Percentiles rank a stretch among this genome's conserved stretches.
Evolutionary conservation across 2,113 vertebrate genomes (phyloP).

Genomic region (Nansenia antarctica): DNA sequence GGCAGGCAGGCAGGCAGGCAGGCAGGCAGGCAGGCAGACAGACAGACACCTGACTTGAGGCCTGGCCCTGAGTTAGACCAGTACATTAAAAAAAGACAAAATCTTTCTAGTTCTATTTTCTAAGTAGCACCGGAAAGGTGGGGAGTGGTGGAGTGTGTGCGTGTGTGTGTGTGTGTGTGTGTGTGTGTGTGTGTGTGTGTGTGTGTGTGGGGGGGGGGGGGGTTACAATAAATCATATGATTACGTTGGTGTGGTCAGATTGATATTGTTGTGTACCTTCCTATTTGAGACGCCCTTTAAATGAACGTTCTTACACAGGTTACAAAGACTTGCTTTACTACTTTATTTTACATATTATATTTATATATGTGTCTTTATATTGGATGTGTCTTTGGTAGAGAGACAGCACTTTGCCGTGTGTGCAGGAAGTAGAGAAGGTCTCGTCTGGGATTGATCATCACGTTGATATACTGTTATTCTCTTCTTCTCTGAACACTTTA

Average conservation of each 20-base stretch:
- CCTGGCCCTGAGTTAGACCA: background rate
- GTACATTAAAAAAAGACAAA: slow-evolving; percentile 5
- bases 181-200: too few species aligned
- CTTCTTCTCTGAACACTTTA: background rate
- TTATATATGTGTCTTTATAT: background rate
- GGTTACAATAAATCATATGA: background rate
- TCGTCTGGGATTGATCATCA: background rate
- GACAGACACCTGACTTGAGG: background rate
- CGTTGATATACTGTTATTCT: too few species aligned
- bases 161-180: too few species aligned
- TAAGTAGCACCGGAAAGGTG: background rate
- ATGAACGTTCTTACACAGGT: background rate
- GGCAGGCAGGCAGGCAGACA: too few species aligned
- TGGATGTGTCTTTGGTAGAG: background rate
- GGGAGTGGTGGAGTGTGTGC: background rate
- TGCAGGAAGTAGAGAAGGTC: background rate
- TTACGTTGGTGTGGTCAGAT: too few species aligned
- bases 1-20: too few species aligned
- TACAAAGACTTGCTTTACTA: too few species aligned
- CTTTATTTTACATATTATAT: background rate
- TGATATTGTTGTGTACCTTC: background rate
- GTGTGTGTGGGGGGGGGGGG: background rate
- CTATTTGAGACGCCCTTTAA: background rate
- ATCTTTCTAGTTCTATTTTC: background rate
- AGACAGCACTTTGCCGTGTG: background rate